phyloP scores from a whole-genome alignment of 2,888 invertebrate species.

The Homarus gammarus region DNA sequence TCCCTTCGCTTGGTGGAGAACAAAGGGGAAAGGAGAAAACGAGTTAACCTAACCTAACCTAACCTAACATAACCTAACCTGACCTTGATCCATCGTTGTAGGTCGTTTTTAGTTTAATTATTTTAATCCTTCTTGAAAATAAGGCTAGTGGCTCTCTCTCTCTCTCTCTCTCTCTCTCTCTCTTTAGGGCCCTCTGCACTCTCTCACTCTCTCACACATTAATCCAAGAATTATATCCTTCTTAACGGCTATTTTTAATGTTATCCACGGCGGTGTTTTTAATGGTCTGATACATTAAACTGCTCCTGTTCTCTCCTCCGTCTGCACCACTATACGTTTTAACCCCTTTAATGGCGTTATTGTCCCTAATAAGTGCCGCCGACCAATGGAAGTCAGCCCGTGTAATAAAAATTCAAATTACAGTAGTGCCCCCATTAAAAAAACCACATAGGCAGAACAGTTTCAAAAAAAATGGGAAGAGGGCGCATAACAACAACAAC shows the following conservation, averaged over 20 bases:
- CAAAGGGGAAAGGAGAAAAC: no score
- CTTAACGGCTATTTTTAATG: conserved; percentile 8
- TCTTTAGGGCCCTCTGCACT: neutral
- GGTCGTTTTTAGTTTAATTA: no score
- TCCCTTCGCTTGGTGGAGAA: no score
- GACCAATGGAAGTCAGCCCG: conserved; percentile 24
- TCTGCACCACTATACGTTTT: neutral
- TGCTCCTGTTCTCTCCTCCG: neutral
- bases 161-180: neutral
- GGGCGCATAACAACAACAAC: conserved; percentile 29
- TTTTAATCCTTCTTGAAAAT: no score
- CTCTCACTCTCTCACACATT: conserved; percentile 15
- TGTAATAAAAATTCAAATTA: conserved; percentile 56
- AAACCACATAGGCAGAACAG: neutral
- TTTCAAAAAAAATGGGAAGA: conserved; percentile 22
- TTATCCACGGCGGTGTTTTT: neutral
- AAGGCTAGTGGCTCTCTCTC: neutral
- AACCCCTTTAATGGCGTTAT: conserved; percentile 5
- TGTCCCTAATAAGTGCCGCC: conserved; percentile 34
- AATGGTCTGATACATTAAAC: conserved; percentile 4
- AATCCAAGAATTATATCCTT: neutral
- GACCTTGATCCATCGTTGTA: no score
- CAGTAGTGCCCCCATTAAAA: conserved; percentile 32
- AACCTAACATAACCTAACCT: no score
- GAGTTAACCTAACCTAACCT: no score